Conservation (phyloP, 2,113 vertebrate genomes). For the Silurus meridionalis region DNA sequence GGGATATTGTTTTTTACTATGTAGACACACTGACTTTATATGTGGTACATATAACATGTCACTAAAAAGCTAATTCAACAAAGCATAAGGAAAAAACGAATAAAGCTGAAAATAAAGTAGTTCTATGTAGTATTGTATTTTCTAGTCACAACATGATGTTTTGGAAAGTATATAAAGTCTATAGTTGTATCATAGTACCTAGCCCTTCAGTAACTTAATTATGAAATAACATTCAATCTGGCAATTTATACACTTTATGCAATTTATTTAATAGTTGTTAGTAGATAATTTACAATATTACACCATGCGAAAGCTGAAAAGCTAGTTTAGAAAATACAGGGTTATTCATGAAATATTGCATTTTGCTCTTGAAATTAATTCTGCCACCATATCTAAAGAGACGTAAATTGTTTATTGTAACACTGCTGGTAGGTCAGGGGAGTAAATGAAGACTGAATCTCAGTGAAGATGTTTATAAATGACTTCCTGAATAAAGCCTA, state of each 20-base stretch:
- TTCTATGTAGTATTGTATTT: not conserved
- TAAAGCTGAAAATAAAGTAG: not conserved
- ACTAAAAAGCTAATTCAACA: too few species aligned
- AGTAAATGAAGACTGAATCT: too few species aligned
- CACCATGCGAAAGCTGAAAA: not conserved
- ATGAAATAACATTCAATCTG: not conserved
- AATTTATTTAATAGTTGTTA: not conserved
- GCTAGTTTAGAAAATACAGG: not conserved
- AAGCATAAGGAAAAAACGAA: not conserved
- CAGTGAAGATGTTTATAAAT: too few species aligned
- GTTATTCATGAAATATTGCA: not conserved
- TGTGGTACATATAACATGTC: too few species aligned
- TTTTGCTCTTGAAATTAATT: not conserved
- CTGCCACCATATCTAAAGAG: not conserved
- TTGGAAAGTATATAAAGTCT: not conserved
- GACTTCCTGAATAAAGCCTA: too few species aligned
- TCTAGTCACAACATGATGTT: not conserved
- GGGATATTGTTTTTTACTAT: too few species aligned
- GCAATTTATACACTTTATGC: not conserved
- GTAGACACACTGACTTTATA: too few species aligned
- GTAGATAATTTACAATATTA: not conserved
- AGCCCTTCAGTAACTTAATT: not conserved
- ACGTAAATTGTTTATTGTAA: not conserved
- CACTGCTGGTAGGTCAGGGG: not conserved
- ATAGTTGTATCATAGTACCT: not conserved